phyloP scores from a whole-genome alignment of 2,113 vertebrate genomes.

The Tympanuchus pallidicinctus region DNA sequence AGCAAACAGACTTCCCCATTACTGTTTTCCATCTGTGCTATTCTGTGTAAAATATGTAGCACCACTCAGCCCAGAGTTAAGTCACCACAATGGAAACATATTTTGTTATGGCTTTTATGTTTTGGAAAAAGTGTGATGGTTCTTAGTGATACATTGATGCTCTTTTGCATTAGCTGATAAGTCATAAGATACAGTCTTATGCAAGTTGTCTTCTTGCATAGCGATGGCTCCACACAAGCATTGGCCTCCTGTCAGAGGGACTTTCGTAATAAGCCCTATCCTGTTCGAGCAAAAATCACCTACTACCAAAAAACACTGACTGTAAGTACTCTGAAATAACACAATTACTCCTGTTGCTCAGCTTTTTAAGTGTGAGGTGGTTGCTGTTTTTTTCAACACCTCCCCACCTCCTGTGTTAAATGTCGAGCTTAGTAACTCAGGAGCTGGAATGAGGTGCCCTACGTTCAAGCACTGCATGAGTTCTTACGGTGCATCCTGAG shows the following conservation, averaged over 20 bases:
- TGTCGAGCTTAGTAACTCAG: not conserved
- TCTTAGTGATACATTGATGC: not conserved
- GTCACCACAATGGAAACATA: not conserved
- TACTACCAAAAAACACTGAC: constrained; percentile 91
- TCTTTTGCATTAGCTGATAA: not conserved
- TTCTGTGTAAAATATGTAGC: not conserved
- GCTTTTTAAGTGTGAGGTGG: not conserved
- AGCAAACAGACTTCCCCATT: not conserved
- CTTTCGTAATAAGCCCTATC: constrained; percentile 97
- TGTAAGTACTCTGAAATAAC: constrained; percentile 76
- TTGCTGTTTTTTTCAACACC: not conserved
- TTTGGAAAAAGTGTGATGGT: not conserved
- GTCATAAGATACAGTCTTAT: not conserved
- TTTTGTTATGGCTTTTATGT: not conserved
- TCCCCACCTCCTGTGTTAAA: rapidly evolving
- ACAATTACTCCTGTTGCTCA: not conserved
- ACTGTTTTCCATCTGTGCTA: not conserved
- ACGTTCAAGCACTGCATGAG: not conserved
- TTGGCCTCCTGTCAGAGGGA: constrained; percentile 94
- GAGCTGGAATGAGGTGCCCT: not conserved
- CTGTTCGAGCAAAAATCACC: constrained; percentile 87
- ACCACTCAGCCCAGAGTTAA: not conserved
- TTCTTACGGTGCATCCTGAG: not conserved
- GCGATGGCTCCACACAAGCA: constrained; percentile 90
- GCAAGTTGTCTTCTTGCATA: constrained; percentile 60